A percentile compares a stretch with the other conserved stretches of the same genome.
Evolutionary conservation across 2,888 invertebrate genomes (phyloP).

Genomic region (Noctua janthina): DNA sequence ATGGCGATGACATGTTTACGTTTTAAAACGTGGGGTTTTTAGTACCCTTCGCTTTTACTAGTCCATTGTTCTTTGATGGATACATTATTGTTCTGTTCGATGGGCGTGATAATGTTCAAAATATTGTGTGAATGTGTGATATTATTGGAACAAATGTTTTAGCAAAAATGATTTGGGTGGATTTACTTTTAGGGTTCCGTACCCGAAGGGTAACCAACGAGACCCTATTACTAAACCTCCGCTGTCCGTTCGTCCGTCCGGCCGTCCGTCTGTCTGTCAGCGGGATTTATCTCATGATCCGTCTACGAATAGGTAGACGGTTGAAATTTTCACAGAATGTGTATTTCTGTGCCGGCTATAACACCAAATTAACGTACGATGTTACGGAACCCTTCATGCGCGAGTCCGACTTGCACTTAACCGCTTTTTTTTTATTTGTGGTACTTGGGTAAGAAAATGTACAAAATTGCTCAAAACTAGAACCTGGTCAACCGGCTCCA

Average conservation of each 20-base stretch:
- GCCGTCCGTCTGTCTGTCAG: no score
- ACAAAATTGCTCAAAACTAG: background rate
- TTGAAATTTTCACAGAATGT: no score
- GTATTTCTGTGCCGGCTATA: no score
- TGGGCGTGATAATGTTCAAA: conserved; percentile 7
- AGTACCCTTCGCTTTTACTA: conserved; percentile 18
- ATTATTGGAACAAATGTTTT: background rate
- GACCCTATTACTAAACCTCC: no score
- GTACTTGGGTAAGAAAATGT: background rate
- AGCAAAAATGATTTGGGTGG: background rate
- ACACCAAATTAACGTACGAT: no score
- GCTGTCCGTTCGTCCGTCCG: no score
- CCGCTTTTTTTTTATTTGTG: no score
- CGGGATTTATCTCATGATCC: no score
- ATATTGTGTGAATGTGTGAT: background rate
- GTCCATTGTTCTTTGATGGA: conserved; percentile 39
- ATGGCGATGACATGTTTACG: conserved; percentile 56
- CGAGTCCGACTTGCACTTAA: no score
- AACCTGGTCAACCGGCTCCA: background rate
- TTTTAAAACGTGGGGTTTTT: conserved; percentile 43
- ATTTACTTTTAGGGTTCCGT: background rate
- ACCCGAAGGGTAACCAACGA: no score
- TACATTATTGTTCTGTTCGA: conserved; percentile 15
- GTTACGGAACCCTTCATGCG: no score
- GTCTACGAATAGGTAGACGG: no score